Base-by-base conservation (phyloP, 1,140 invertebrate species). In the Drosophila jambulina region DNA sequence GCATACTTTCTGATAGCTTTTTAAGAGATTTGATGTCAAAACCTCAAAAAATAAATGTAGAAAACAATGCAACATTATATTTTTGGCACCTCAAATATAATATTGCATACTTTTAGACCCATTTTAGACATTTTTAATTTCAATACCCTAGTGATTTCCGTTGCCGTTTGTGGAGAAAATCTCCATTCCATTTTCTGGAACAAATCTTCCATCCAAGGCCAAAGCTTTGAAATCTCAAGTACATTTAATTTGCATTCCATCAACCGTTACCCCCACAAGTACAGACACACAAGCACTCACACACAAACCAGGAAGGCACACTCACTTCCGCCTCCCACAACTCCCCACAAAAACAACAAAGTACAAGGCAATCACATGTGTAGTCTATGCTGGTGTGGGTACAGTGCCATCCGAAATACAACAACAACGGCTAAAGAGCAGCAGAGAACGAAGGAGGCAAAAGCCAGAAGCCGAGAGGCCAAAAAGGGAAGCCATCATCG, bases 281-380 rank as follows among this genome's bases (percentile, higher is more conserved):
- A 43, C 10, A 43, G 2, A 21, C 13, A 19, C 19, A 53, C 12
- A 32, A 29, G 7, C 27, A 29, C 25, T n/a, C 9, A 29, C 4
- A 13, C 6, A 13, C 49, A 51, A 19, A 19, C n/a, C 46, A 53
- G 19, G 49, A 53, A 34, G 51, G 4, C 40, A 12, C 19, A 36
- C 42, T 65, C 15, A 69, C 67, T 70, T 70, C 67, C 63, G 63
- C 38, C 63, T 54, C 36, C 46, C 62, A 42, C 13, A 36, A 15
- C 21, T 46, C 21, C 60, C 7, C 40, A n/a, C 5, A 42, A 27
- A 6, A 36, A 69, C 36, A 68, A 25, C 13, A 34, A 34, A 25
- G 15, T 17, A 36, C 32, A 34, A 54, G 15, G 21, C 23, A 36
- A 38, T 36, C 51, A 54, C 51, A 54, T 54, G 51, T 54, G 51